Evolutionary conservation across 1,140 invertebrate genomes (phyloP).

Genomic region (Drosophila tani): DNA sequence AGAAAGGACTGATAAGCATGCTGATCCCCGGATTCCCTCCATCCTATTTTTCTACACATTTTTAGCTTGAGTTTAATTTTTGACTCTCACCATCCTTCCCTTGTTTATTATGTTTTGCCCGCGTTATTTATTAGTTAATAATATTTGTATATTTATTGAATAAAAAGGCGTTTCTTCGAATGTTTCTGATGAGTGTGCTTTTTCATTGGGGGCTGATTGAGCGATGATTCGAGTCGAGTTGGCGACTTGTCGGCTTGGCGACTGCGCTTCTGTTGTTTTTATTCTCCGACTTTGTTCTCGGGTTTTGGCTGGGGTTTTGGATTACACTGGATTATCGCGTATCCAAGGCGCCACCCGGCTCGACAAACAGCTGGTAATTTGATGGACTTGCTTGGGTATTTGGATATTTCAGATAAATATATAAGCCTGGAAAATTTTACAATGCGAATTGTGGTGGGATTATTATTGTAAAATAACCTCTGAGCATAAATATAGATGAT

Average conservation of each 20-base stretch:
- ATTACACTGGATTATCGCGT: conserved; percentile 37
- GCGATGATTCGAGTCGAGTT: conserved; percentile 34
- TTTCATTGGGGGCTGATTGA: conserved; percentile 30
- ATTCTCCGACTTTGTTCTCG: conserved; percentile 10
- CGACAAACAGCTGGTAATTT: conserved; percentile 35
- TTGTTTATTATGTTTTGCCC: conserved; percentile 3
- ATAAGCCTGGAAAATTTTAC: conserved; percentile 1
- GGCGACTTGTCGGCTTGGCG: conserved; percentile 21
- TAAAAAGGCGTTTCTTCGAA: conserved; percentile 44
- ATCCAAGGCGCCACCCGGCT: conserved; percentile 24
- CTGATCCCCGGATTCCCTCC: background rate
- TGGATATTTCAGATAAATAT: background rate
- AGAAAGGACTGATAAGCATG: conserved; percentile 22
- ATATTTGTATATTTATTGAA: conserved; percentile 35
- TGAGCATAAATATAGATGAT: background rate
- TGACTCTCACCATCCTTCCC: background rate
- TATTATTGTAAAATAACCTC: no score
- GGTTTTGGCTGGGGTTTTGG: conserved; percentile 35
- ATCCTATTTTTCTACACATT: background rate
- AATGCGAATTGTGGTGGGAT: background rate
- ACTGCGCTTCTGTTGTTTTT: conserved; percentile 17
- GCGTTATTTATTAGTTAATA: conserved; percentile 35
- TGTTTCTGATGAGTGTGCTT: conserved; percentile 45
- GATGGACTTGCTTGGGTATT: conserved; percentile 4
- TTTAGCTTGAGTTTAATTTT: background rate